Evolutionary conservation across 1,140 invertebrate species (phyloP).

Genomic region (Drusus annulatus): DNA sequence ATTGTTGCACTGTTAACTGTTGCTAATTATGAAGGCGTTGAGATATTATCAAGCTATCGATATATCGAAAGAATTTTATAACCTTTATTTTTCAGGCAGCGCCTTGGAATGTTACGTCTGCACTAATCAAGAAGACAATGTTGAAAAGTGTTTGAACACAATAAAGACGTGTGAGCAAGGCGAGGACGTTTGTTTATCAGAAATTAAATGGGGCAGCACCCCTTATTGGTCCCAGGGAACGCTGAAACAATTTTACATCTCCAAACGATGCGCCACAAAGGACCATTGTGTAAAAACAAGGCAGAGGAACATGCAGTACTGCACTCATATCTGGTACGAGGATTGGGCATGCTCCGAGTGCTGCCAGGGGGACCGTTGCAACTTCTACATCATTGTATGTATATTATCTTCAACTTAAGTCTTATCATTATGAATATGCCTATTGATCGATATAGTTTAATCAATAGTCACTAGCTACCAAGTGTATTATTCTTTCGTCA

Average conservation of each 20-base stretch:
- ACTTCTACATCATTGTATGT: constrained; percentile 96
- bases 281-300: constrained; percentile 82
- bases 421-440: neutral
- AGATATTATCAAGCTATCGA: too few relatives aligned
- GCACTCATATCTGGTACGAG: constrained; percentile 97
- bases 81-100: constrained; percentile 67
- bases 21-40: neutral
- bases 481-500: too few relatives aligned
- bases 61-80: too few relatives aligned
- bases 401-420: neutral
- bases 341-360: constrained; percentile 98
- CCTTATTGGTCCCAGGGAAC: constrained; percentile 96
- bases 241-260: constrained; percentile 94
- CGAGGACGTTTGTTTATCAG: constrained; percentile 90
- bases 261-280: constrained; percentile 90
- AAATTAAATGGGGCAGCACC: constrained; percentile 93
- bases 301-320: constrained; percentile 80
- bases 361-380: constrained; percentile 96
- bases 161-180: constrained; percentile 91
- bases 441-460: neutral
- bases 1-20: neutral
- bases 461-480: too few relatives aligned
- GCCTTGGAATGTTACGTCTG: constrained; percentile 96
- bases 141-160: constrained; percentile 93
- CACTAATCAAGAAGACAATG: constrained; percentile 91